Evolutionary conservation across 2,113 vertebrate genomes (phyloP).

Genomic region (Struthio camelus): DNA sequence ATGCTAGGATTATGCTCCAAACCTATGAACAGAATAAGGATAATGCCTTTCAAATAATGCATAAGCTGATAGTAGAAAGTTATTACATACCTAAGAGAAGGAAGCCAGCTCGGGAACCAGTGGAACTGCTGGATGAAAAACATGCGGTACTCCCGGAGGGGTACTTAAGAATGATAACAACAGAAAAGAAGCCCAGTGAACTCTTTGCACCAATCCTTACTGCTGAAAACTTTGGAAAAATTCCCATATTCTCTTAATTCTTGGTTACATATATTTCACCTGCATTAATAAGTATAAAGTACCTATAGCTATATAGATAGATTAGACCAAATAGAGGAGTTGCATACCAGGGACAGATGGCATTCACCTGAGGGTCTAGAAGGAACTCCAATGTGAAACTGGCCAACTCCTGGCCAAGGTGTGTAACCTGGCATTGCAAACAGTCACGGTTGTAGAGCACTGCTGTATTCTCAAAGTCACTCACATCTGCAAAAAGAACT

Average conservation of each 20-base stretch:
- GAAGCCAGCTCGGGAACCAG: not conserved
- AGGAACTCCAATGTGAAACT: not conserved
- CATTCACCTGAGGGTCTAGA: not conserved
- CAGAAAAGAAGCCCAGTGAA: not conserved
- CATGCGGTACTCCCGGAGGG: rapidly evolving
- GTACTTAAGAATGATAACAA: not conserved
- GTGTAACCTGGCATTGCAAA: not conserved
- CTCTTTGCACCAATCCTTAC: not conserved
- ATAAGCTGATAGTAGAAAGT: not conserved
- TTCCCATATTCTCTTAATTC: not conserved
- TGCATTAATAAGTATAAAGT: not conserved
- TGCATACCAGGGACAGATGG: not conserved
- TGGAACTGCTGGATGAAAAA: not conserved
- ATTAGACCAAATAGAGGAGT: not conserved
- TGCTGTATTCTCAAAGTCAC: not conserved
- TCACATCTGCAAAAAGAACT: not conserved
- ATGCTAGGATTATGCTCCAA: not conserved
- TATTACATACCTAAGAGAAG: not conserved
- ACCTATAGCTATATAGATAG: not conserved
- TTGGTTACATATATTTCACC: not conserved
- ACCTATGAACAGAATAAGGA: not conserved
- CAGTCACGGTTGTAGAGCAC: not conserved
- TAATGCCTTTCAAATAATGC: not conserved
- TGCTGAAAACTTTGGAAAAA: not conserved
- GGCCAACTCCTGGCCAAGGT: not conserved